phyloP scores from a whole-genome alignment of 2,888 invertebrate genomes.

The Nomada ferruginata region DNA sequence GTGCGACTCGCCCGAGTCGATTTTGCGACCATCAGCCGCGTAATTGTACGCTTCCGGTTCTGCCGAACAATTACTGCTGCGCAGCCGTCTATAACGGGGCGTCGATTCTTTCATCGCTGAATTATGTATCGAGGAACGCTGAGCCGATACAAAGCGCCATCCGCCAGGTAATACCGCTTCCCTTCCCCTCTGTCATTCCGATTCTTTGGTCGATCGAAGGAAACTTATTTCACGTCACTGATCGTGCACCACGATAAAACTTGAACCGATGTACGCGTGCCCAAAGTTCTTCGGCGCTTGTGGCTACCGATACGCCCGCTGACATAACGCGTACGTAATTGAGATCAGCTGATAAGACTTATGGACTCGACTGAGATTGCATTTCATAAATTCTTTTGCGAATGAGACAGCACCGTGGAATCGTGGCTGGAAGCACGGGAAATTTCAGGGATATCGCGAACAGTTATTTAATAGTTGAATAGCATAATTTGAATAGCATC shows the following conservation, averaged over 20 bases:
- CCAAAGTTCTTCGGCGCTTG: neutral
- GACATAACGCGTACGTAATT: neutral
- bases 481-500: neutral
- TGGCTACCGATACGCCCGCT: neutral
- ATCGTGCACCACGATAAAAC: neutral
- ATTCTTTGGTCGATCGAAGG: neutral
- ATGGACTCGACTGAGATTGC: neutral
- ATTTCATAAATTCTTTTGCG: neutral
- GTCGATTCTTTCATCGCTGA: constrained; percentile 58
- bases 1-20: too few species aligned
- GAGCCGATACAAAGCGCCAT: constrained; percentile 25
- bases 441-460: neutral
- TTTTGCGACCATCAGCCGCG: too few species aligned
- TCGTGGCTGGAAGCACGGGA: neutral
- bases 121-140: constrained; percentile 34
- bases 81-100: constrained; percentile 51
- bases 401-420: neutral
- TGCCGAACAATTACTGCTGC: constrained; percentile 50
- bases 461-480: neutral
- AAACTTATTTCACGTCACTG: neutral
- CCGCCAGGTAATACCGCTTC: constrained; percentile 4
- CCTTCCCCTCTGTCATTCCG: neutral
- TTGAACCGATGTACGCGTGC: neutral
- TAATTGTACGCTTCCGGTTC: constrained; percentile 53
- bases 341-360: constrained; percentile 1